Evolutionary conservation across 2,113 vertebrate genomes (phyloP).

Genomic region (Bungarus multicinctus): DNA sequence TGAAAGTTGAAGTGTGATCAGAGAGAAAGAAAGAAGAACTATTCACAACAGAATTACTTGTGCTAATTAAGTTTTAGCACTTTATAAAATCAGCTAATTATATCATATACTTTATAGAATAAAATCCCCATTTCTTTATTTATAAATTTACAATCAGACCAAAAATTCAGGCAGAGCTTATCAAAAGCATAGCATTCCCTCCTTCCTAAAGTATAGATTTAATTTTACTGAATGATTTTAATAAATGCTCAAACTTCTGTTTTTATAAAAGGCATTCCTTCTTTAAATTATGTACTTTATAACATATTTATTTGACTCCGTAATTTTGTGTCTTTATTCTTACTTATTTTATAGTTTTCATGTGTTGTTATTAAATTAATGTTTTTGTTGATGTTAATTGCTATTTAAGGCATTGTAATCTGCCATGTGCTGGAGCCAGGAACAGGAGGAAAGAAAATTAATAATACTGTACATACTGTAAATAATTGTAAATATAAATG

Average conservation of each 20-base stretch:
- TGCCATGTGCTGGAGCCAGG: not conserved
- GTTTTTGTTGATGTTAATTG: not conserved
- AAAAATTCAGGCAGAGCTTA: not conserved
- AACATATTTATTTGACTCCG: not conserved
- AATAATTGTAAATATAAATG: not conserved
- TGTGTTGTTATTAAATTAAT: not conserved
- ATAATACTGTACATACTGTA: not conserved
- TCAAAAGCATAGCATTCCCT: not conserved
- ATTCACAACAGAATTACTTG: not conserved
- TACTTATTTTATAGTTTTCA: not conserved
- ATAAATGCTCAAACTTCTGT: not conserved
- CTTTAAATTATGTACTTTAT: not conserved
- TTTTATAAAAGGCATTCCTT: not conserved
- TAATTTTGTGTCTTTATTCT: not conserved
- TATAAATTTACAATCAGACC: not conserved
- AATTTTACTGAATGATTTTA: not conserved
- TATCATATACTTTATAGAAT: not conserved
- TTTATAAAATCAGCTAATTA: not conserved
- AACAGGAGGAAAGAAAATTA: not conserved
- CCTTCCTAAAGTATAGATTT: not conserved
- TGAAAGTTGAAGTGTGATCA: not conserved
- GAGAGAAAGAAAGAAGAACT: not conserved
- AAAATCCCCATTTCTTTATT: not conserved
- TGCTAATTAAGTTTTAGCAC: not conserved
- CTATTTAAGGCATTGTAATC: not conserved